phyloP scores from a whole-genome alignment of 1,140 invertebrate species.

The Hyles vespertilio region DNA sequence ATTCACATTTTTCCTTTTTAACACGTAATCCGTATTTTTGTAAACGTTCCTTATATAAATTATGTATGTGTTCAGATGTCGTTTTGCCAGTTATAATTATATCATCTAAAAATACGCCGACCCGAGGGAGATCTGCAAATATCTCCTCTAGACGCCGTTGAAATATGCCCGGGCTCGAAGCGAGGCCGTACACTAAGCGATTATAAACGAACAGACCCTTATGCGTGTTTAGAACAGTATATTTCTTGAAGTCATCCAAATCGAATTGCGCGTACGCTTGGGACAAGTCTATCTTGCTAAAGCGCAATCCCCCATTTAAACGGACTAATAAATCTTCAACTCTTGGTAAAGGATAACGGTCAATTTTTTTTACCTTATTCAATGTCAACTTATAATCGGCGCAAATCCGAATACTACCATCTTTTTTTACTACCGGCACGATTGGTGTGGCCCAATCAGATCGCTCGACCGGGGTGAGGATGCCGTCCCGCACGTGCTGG shows the following conservation, averaged over 20 bases:
- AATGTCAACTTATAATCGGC: constrained; percentile 26
- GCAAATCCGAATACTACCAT: constrained; percentile 33
- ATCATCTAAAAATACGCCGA: constrained; percentile 25
- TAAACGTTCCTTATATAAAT: constrained; percentile 14
- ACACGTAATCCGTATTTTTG: constrained; percentile 19
- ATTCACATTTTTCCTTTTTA: constrained; percentile 21
- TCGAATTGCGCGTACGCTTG: no score
- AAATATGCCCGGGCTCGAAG: constrained; percentile 35
- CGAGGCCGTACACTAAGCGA: constrained; percentile 32
- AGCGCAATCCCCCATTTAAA: constrained; percentile 23
- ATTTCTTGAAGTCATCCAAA: constrained; percentile 12
- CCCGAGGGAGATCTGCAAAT: constrained; percentile 15
- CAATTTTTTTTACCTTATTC: no score
- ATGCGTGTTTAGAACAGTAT: constrained; percentile 39
- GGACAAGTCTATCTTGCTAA: no score
- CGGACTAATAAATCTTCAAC: no score
- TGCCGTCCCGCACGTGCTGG: no score
- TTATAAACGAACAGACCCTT: constrained; percentile 33
- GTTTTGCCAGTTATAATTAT: constrained; percentile 26
- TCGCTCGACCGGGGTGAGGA: no score
- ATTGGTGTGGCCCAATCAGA: no score
- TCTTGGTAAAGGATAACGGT: no score
- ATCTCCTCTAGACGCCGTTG: constrained; percentile 34
- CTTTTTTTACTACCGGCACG: constrained; percentile 26
- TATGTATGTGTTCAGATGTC: constrained; percentile 15